Base-by-base conservation (phyloP, 2,888 invertebrate species). In the Melanophora roralis region DNA sequence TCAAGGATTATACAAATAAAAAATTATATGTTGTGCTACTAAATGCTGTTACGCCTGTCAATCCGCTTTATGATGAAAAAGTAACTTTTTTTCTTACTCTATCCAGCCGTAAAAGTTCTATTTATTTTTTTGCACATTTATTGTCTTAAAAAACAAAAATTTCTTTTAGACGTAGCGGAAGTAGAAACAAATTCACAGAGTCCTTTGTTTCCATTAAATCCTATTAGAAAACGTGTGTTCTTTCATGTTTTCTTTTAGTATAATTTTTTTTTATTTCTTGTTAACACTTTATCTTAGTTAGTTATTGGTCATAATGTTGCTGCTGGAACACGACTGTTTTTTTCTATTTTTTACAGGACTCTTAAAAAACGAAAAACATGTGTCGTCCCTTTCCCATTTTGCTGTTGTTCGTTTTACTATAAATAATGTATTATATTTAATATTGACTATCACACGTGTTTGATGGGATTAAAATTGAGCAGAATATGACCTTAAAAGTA, bases 191-290 rank as follows among this genome's bases (percentile, higher is more conserved):
- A 21, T 7, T 40, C 11, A 4, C 2, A n/a, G 11, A 34, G 34
- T 55, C 55, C 65, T 71, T 75, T 75, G 79, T 79, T 80, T 78
- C 78, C 60, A 27, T 64, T 74, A 76, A 82, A 83, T 83, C 83
- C 83, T 83, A 83, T 83, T 83, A 83, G 78, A 80, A 82, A 83
- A 82, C 83, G 82, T 83, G 83, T 82, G 80, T 83, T 81, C 72
- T 53, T 67, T 38, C 73, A 43, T 80, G 75, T 72, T 74, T 47
- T 62, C 9, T 74, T 69, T 21, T 43, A 34, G 16, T 71, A 65
- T n/a, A n/a, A n/a, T n/a, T n/a, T 60, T 74, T 74, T 64, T 57
- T 43, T 74, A 12, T 49, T 9, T 57, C 68, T 75, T 83, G 77
- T 78, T 75, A 80, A 77, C 78, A 82, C 74, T 65, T 78, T 73